Percentiles rank a stretch among this genome's conserved stretches.
These are phyloP conservation scores for Xenops minutus DNA, from an alignment of 2,797 vertebrate genomes.

Conservation along the genomic window DNA sequence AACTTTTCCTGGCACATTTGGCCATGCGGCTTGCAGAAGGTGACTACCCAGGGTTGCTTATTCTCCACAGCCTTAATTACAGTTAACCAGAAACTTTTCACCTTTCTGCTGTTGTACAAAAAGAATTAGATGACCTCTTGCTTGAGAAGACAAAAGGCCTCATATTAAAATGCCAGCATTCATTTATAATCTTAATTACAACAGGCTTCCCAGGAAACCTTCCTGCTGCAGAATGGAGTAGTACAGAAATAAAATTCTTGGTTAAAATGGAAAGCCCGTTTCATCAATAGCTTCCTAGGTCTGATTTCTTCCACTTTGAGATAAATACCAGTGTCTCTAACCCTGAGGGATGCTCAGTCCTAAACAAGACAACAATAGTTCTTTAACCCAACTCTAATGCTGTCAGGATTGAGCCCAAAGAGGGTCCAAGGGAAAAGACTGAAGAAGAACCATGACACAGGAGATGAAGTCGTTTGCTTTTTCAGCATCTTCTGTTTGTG, in stretches of 20 bases:
- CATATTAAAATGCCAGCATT: background rate
- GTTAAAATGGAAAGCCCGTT: background rate
- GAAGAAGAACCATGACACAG: background rate
- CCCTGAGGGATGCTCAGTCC: background rate
- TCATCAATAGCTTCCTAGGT: background rate
- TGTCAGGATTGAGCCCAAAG: background rate
- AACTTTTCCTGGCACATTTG: background rate
- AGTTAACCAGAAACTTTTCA: background rate
- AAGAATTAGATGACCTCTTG: background rate
- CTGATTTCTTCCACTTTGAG: background rate
- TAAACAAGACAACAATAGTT: background rate
- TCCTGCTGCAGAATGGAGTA: background rate
- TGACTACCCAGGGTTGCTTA: slow-evolving; percentile 2
- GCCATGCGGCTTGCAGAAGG: background rate
- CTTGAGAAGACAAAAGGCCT: background rate
- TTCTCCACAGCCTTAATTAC: slow-evolving; percentile 33
- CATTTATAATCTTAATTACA: slow-evolving; percentile 28
- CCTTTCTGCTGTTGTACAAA: background rate
- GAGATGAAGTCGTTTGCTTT: background rate
- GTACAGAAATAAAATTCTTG: background rate
- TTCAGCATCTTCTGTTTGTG: background rate
- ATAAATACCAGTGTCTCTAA: background rate
- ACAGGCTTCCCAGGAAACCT: slow-evolving; percentile 6
- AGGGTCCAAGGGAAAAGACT: background rate
- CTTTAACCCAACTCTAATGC: background rate